Evolutionary conservation across 2,113 vertebrate species (phyloP).

Genomic region (Upupa epops): DNA sequence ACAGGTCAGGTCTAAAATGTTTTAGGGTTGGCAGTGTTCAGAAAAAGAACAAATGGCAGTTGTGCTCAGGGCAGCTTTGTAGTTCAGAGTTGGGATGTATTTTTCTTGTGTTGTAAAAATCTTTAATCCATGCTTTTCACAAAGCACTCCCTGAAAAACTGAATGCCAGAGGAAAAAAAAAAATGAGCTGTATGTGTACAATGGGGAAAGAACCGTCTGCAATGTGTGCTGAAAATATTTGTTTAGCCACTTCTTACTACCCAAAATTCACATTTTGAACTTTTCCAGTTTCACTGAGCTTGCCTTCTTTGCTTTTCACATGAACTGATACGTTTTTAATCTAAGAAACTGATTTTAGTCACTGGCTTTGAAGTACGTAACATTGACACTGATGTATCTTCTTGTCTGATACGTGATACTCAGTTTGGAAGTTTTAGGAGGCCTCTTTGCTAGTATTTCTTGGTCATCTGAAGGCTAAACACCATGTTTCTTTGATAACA

Average conservation of each 20-base stretch:
- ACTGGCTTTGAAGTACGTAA: background rate
- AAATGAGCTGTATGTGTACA: background rate
- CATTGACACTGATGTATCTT: background rate
- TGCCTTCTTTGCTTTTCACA: background rate
- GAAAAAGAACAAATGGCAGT: background rate
- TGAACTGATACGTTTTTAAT: background rate
- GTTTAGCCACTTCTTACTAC: background rate
- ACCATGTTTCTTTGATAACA: background rate
- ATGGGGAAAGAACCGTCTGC: background rate
- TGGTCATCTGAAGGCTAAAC: background rate
- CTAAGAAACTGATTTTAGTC: background rate
- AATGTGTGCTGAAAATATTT: background rate
- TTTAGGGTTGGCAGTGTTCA: background rate
- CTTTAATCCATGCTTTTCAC: background rate
- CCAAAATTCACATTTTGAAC: background rate
- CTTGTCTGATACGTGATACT: background rate
- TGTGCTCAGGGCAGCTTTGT: background rate
- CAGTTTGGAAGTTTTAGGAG: background rate
- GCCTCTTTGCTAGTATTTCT: background rate
- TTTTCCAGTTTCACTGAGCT: background rate
- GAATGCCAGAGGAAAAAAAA: background rate
- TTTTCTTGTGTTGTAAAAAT: background rate
- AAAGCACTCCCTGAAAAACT: background rate
- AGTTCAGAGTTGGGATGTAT: background rate
- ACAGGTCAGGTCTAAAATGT: background rate